Evolutionary conservation across 2,113 vertebrate genomes (phyloP), one percentile per base, ranked within the genome.

Genomic region (Spea multiplicata): DNA sequence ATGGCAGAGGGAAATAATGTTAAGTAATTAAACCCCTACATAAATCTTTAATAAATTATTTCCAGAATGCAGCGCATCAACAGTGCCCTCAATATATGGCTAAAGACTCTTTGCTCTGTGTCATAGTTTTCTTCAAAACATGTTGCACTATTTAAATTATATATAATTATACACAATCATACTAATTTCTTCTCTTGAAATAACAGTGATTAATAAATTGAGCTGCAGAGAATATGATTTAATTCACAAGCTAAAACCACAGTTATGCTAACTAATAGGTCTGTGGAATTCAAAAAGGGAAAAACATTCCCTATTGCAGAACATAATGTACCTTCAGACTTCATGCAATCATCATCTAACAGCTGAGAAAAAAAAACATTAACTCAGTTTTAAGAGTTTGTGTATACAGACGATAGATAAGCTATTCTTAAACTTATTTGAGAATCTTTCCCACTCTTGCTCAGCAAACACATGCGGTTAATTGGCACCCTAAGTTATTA

Each of bases 101-200:
- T 71, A 14, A 53, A 44, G n/a, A 71, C n/a, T 10, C 17, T 30
- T 50, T 55, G 69, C 50, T 71, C 8, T 44, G 6, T 70, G 14
- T 70, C 67, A 50, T 55, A 55, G 49, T 53, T 71, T 71, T 30
- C 48, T 44, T 55, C 69, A 55, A 44, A 46, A 71, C 48, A 71
- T 70, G 64, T 66, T n/a, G 69, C 44, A n/a, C 67, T 16, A 49
- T 50, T 70, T 17, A 71, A 71, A 71, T 71, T 52, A 71, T 44
- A 44, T 71, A 55, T 55, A 71, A 55, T 71, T 71, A 71, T 52
- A 53, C 47, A n/a, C n/a, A 55, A 53, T 5, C 13, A 13, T 71
- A 52, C 50, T 69, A 52, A 71, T 71, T 71, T 71, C 48, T 71
- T 30, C 10, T 16, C 69, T 14, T 59, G 30, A 71, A 71, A 53